Evolutionary conservation across 2,888 invertebrate species (phyloP), one percentile per base, ranked within the genome.

Genomic region (Andrena hattorfiana): DNA sequence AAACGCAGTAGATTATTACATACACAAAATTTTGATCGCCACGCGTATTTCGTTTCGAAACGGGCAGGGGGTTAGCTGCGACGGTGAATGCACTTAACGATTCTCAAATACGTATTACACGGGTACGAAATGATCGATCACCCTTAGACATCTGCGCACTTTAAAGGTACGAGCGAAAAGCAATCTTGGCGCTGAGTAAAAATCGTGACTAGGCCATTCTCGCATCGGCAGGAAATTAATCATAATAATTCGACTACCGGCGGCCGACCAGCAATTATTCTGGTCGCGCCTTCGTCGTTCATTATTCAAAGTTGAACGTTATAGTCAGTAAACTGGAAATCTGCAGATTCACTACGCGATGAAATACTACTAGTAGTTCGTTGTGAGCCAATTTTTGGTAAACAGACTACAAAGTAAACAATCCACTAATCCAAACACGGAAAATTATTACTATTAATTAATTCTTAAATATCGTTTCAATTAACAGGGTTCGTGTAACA

Each of bases 211-310:
- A 88, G 89, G 91, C 83, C 83, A 90, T 92, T 92, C 92, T 92
- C 88, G 84, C 89, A 91, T 90, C 89, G 91, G 89, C 92, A 91
- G 93, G 92, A 93, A 93, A 93, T 93, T 93, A 93, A 94, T 94
- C 93, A 93, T 93, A 92, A 92, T 92, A 91, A 89, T 87, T 82
- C 84, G 85, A 81, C 83, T 84, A 86, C 83, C 84, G 83, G 78
- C 78, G 83, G 81, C 77, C 84, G 76, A 63, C 79, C 79, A 62
- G 72, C 87, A 83, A 87, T 88, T 85, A 83, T 81, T 84, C 80
- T 68, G 81, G 85, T 88, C 89, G 84, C 77, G 79, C 87, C 85
- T 89, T 78, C 83, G 83, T 89, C 85, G 84, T 87, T 88, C 88
- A 88, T 88, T 88, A 89, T 78, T 81, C 77, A 81, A 68, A 60